These are phyloP conservation scores for Strix occidentalis DNA, from an alignment of 2,797 vertebrate genomes.

Conservation along the genomic window DNA sequence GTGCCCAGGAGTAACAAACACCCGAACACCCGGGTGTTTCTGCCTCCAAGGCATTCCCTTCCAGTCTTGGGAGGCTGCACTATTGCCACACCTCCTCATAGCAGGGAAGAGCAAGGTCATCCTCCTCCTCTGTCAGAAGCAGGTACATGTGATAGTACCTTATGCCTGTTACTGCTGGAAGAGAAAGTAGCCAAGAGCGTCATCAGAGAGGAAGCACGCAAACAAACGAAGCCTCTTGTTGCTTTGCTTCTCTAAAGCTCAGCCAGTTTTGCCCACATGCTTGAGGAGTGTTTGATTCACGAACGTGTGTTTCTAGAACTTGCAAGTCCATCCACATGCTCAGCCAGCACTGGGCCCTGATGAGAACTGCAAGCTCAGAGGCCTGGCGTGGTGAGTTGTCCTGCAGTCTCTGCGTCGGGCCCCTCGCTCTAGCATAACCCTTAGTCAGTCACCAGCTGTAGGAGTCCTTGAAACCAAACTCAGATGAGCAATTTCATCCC, in stretches of 20 bases:
- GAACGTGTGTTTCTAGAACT: not conserved
- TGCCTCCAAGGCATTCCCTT: not conserved
- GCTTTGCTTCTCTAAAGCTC: not conserved
- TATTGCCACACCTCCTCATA: not conserved
- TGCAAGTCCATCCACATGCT: not conserved
- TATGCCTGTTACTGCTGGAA: not conserved
- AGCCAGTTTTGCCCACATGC: not conserved
- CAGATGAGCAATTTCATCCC: not conserved
- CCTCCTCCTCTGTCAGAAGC: not conserved
- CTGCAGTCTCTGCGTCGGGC: fast-evolving
- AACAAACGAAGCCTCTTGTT: not conserved
- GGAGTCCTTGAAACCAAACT: not conserved
- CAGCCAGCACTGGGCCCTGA: too few relatives aligned
- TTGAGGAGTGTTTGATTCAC: not conserved
- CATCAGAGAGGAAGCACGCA: not conserved
- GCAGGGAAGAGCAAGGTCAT: not conserved
- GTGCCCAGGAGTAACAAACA: not conserved
- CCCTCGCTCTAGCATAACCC: not conserved
- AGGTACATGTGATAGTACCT: fast-evolving
- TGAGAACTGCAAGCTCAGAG: not conserved
- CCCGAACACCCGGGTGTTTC: not conserved
- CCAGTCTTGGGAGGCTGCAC: not conserved
- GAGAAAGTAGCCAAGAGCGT: not conserved
- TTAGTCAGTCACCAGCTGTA: not conserved
- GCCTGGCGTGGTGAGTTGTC: not conserved